A percentile compares a stretch with the other conserved stretches of the same genome.
phyloP scores from a whole-genome alignment of 2,113 vertebrate genomes.

The Crotalus viridis region DNA sequence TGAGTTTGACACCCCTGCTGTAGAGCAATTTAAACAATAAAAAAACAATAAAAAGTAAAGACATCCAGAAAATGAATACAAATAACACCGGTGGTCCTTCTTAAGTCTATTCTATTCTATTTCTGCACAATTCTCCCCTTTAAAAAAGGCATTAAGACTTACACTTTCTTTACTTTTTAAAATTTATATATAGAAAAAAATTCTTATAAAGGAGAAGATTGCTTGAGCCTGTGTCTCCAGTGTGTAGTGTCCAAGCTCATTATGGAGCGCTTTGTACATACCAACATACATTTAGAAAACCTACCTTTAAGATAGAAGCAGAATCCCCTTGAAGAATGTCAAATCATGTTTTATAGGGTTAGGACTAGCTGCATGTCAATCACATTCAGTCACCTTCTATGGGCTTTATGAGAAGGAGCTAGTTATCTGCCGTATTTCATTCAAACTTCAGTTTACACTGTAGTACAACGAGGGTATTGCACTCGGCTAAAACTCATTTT shows the following conservation, averaged over 20 bases:
- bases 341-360: neutral
- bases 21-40: neutral
- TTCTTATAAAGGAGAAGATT: neutral
- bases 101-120: neutral
- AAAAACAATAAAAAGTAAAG: neutral
- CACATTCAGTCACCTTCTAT: neutral
- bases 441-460: neutral
- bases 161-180: neutral
- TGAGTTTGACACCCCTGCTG: too few relatives aligned
- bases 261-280: neutral
- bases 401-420: neutral
- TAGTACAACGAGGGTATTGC: rapidly evolving
- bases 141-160: neutral
- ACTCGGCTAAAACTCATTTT: neutral
- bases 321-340: neutral
- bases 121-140: neutral
- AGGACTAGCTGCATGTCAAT: neutral
- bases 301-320: neutral
- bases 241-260: neutral
- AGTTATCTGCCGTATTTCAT: neutral
- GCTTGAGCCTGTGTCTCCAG: neutral
- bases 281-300: neutral
- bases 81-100: neutral
- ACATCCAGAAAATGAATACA: neutral
- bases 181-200: neutral